Evolutionary conservation across 2,113 vertebrate species (phyloP).

Genomic region (Catharus minimus): DNA sequence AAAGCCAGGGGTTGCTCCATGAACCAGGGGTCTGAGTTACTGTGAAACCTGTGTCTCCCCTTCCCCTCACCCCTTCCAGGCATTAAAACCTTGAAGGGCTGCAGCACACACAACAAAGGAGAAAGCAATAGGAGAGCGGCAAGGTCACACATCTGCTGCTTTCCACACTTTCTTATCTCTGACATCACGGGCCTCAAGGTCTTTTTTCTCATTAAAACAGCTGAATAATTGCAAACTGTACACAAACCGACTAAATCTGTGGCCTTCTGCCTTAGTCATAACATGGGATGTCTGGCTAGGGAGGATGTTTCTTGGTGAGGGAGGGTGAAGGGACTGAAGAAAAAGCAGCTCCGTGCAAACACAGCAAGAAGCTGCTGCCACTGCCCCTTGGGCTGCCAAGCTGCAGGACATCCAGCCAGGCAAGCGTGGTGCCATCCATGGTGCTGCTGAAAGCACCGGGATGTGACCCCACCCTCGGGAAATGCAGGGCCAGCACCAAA

Average conservation of each 20-base stretch:
- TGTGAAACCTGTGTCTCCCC: background rate
- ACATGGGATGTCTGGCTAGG: conserved; percentile 68
- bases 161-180: conserved; percentile 80
- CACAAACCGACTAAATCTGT: conserved; percentile 76
- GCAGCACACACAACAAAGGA: conserved; percentile 52
- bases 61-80: conserved; percentile 31
- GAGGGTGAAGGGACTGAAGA: background rate
- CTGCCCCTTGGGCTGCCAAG: background rate
- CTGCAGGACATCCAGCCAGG: background rate
- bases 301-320: background rate
- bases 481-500: background rate
- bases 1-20: conserved; percentile 2
- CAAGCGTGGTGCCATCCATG: fast-evolving
- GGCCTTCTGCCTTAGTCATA: conserved; percentile 91
- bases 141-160: conserved; percentile 74
- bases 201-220: conserved; percentile 82
- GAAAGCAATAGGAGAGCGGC: conserved; percentile 59
- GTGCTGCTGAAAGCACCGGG: background rate
- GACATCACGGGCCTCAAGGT: conserved; percentile 79
- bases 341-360: background rate
- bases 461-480: background rate
- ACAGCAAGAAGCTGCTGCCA: fast-evolving
- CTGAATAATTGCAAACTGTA: conserved; percentile 83
- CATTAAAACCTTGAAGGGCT: conserved; percentile 70
- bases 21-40: background rate